Conservation (phyloP, 2,113 vertebrate species). For the Muscicapa adusta region DNA sequence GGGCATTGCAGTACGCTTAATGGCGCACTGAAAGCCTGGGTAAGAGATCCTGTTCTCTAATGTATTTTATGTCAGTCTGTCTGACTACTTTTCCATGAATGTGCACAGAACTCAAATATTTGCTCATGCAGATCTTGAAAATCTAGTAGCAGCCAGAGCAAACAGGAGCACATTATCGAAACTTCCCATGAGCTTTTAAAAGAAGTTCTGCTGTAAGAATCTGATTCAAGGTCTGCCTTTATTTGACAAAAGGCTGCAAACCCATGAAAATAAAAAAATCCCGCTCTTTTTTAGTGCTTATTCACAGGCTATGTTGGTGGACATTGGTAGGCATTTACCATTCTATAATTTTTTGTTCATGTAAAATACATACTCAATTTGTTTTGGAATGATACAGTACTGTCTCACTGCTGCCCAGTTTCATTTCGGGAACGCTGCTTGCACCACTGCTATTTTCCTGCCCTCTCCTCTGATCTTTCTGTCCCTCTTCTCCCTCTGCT, state of each 20-base stretch:
- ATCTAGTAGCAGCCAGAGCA: background rate
- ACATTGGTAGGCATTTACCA: background rate
- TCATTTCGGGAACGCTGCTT: background rate
- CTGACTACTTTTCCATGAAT: background rate
- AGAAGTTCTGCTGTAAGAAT: background rate
- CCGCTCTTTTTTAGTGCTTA: rapidly evolving
- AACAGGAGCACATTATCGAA: background rate
- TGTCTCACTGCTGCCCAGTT: background rate
- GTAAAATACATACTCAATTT: background rate
- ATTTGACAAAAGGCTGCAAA: background rate
- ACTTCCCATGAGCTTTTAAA: background rate
- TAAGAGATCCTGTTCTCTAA: background rate
- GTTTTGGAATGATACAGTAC: background rate
- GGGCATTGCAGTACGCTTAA: background rate
- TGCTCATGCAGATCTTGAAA: background rate
- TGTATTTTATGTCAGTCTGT: background rate
- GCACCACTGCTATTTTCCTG: background rate
- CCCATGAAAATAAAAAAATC: background rate
- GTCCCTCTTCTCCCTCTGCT: background rate
- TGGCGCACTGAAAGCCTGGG: background rate
- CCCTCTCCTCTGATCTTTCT: background rate
- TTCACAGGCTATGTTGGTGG: background rate
- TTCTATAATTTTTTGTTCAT: background rate
- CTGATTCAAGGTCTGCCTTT: background rate
- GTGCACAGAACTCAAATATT: slow-evolving; percentile 14